Evolutionary conservation across 2,797 vertebrate genomes (phyloP).

Genomic region (Vultur gryphus): DNA sequence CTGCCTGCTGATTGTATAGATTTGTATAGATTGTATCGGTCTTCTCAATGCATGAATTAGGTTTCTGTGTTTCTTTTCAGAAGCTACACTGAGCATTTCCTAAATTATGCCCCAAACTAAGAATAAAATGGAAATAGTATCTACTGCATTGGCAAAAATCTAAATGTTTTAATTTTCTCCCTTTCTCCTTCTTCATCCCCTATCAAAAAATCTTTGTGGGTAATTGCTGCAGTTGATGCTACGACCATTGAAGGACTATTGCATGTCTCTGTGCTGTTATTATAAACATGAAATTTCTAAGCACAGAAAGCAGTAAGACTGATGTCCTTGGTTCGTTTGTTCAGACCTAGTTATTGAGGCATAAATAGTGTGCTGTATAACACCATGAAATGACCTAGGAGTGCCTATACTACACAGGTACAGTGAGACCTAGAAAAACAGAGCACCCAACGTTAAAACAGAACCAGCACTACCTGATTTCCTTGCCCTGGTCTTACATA

Average conservation of each 20-base stretch:
- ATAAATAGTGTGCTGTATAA: neutral
- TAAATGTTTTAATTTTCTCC: neutral
- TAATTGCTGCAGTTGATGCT: neutral
- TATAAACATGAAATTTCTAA: neutral
- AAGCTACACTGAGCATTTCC: neutral
- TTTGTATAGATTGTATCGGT: neutral
- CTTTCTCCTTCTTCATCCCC: neutral
- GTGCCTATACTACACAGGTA: neutral
- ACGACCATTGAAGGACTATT: neutral
- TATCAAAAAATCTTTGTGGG: neutral
- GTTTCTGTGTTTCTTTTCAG: neutral
- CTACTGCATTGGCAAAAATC: neutral
- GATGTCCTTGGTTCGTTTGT: neutral
- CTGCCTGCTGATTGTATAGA: neutral
- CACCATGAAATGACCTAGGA: neutral
- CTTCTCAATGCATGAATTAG: neutral
- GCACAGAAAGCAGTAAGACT: neutral
- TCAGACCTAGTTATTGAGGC: conserved; percentile 7
- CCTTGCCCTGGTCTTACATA: neutral
- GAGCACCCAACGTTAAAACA: neutral
- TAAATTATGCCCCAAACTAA: neutral
- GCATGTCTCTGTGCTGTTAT: neutral
- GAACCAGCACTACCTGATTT: neutral
- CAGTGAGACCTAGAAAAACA: neutral
- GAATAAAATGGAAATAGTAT: neutral